phyloP scores from a whole-genome alignment of 1,140 invertebrate species.

The Zaprionus ornatus region DNA sequence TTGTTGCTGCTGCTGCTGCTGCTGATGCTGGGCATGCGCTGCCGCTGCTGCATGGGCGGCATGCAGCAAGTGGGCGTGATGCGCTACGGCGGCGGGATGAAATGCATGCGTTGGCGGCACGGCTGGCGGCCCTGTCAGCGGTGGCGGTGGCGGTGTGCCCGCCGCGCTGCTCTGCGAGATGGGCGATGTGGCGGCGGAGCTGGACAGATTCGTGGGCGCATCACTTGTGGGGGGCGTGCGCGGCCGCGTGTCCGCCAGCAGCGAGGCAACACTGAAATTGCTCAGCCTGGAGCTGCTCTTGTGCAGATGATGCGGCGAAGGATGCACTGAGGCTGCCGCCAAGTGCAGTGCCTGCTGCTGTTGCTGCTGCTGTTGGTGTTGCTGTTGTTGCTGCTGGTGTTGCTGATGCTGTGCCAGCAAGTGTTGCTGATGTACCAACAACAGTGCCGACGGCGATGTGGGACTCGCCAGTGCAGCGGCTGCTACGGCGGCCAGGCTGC shows the following conservation, averaged over 20 bases:
- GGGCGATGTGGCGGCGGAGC: conserved; percentile 69
- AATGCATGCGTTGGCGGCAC: conserved; percentile 60
- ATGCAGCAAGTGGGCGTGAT: conserved; percentile 76
- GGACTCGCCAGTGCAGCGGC: conserved; percentile 58
- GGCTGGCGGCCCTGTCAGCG: conserved; percentile 26
- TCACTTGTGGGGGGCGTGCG: conserved; percentile 73
- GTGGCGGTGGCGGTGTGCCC: conserved; percentile 50
- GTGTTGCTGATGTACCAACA: conserved; percentile 85
- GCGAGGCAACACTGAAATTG: conserved; percentile 88
- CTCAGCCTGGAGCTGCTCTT: conserved; percentile 86
- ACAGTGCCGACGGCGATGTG: conserved; percentile 84
- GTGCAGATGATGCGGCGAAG: conserved; percentile 78
- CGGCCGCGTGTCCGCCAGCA: conserved; percentile 87
- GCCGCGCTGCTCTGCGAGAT: conserved; percentile 69
- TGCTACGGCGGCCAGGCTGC: conserved; percentile 35
- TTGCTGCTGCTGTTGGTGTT: conserved; percentile 62
- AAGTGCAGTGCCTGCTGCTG: conserved; percentile 68
- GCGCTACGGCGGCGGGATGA: conserved; percentile 78
- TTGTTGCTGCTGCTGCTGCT: conserved; percentile 38
- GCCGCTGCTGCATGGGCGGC: conserved; percentile 73
- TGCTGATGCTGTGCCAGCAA: conserved; percentile 69
- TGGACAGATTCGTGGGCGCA: conserved; percentile 82
- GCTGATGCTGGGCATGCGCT: conserved; percentile 76
- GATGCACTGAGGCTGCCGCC: conserved; percentile 59
- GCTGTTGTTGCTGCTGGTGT: conserved; percentile 82